phyloP scores from a whole-genome alignment of 2,113 vertebrate genomes.

The Amphilophus citrinellus region DNA sequence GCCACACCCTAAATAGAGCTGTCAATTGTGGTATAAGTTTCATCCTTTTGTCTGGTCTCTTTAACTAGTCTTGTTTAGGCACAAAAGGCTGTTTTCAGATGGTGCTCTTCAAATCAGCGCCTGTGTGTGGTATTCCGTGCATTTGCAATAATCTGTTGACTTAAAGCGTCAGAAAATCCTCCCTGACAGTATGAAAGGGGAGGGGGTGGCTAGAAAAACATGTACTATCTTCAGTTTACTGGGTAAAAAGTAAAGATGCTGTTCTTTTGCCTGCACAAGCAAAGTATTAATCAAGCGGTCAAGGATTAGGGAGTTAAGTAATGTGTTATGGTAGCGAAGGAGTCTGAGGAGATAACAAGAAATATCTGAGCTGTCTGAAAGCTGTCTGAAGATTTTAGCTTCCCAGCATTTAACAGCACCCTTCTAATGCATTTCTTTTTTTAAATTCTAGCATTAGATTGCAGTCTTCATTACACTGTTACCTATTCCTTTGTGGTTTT shows the following conservation, averaged over 20 bases:
- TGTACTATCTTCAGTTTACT: slow-evolving; percentile 20
- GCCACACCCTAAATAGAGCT: slow-evolving; percentile 21
- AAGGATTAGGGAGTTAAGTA: slow-evolving; percentile 37
- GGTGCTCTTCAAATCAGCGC: not conserved
- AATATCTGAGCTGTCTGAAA: slow-evolving; percentile 7
- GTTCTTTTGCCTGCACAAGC: slow-evolving; percentile 31
- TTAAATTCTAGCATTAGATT: not conserved
- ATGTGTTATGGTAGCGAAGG: slow-evolving; percentile 38
- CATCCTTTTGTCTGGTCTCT: slow-evolving; percentile 15
- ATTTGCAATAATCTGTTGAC: slow-evolving; percentile 56
- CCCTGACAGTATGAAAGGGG: slow-evolving; percentile 24
- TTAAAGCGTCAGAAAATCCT: slow-evolving; percentile 30
- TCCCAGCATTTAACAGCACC: not conserved
- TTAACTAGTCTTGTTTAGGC: not conserved
- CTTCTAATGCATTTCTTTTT: not conserved
- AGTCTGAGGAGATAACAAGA: slow-evolving; percentile 28
- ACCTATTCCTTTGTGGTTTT: not conserved
- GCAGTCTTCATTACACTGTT: not conserved
- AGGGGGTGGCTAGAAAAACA: slow-evolving; percentile 19
- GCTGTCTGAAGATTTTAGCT: slow-evolving; percentile 1
- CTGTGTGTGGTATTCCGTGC: slow-evolving; percentile 35
- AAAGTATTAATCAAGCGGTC: slow-evolving; percentile 38
- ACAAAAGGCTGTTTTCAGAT: not conserved
- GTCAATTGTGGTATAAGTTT: not conserved
- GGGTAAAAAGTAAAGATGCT: slow-evolving; percentile 7